Percentiles rank a stretch among this genome's conserved stretches.
These are phyloP conservation scores for Acheta domesticus DNA, from an alignment of 2,888 invertebrate species.

Conservation along the genomic window DNA sequence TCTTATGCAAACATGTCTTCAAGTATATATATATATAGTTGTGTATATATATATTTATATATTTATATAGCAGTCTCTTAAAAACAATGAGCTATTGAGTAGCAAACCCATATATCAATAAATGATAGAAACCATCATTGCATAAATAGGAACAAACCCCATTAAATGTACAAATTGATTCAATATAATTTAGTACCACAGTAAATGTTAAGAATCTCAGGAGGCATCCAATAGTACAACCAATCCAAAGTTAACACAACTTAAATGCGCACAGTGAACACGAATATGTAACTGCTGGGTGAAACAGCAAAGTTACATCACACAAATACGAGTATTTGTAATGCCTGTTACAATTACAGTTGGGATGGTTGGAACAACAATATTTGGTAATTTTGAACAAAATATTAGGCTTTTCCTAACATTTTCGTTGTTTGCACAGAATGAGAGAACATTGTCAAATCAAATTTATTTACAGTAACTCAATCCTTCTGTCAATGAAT, in stretches of 20 bases:
- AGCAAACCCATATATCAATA: constrained; percentile 26
- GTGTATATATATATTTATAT: constrained; percentile 18
- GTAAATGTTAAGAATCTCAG: not conserved
- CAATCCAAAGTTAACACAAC: too few species aligned
- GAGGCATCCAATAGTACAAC: not conserved
- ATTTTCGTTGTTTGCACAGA: not conserved
- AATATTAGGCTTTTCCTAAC: not conserved
- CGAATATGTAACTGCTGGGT: too few species aligned
- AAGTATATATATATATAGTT: not conserved
- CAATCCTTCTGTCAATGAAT: not conserved
- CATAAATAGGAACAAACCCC: constrained; percentile 21
- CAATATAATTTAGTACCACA: not conserved
- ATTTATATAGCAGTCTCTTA: constrained; percentile 18
- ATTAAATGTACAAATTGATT: not conserved
- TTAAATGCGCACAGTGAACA: too few species aligned
- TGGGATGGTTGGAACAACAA: not conserved
- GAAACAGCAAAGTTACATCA: not conserved
- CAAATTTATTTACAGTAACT: not conserved
- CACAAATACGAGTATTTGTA: not conserved
- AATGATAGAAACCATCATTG: constrained; percentile 28
- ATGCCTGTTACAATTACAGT: too few species aligned
- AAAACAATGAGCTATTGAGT: constrained; percentile 18
- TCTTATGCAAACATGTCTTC: not conserved
- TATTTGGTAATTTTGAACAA: not conserved
- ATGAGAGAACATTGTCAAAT: not conserved